phyloP scores from a whole-genome alignment of 2,113 vertebrate genomes.

The Psittacara wagleri region DNA sequence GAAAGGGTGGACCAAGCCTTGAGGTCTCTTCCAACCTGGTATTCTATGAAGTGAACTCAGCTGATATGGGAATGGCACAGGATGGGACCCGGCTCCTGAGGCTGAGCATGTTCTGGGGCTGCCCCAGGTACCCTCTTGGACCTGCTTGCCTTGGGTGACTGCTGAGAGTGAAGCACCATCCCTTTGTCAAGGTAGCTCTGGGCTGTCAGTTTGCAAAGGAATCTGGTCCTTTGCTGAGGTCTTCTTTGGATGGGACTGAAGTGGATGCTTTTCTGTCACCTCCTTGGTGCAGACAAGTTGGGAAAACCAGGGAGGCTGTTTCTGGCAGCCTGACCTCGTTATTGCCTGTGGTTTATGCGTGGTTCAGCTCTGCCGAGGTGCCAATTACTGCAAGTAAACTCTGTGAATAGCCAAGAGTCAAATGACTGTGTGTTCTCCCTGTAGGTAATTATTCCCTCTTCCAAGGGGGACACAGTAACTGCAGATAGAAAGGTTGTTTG shows the following conservation, averaged over 20 bases:
- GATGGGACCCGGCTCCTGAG: background rate
- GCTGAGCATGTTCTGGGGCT: background rate
- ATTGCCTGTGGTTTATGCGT: background rate
- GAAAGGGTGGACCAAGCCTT: background rate
- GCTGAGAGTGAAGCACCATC: background rate
- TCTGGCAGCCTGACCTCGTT: background rate
- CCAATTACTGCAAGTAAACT: background rate
- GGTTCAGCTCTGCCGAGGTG: background rate
- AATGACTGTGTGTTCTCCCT: background rate
- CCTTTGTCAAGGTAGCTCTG: background rate
- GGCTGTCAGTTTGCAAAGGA: background rate
- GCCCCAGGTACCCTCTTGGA: background rate
- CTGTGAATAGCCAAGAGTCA: background rate
- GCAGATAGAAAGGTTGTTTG: background rate
- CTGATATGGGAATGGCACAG: background rate
- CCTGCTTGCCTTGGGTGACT: accelerated
- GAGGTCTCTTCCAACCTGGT: background rate
- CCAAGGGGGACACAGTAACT: accelerated
- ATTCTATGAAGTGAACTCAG: background rate
- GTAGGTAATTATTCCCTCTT: background rate
- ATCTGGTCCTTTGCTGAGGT: background rate
- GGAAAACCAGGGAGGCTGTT: background rate
- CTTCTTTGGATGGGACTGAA: background rate
- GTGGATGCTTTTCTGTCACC: background rate
- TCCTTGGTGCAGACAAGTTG: accelerated